Evolutionary conservation across 2,888 invertebrate species (phyloP), one percentile per base, ranked within the genome.

Genomic region (Ditula angustiorana): DNA sequence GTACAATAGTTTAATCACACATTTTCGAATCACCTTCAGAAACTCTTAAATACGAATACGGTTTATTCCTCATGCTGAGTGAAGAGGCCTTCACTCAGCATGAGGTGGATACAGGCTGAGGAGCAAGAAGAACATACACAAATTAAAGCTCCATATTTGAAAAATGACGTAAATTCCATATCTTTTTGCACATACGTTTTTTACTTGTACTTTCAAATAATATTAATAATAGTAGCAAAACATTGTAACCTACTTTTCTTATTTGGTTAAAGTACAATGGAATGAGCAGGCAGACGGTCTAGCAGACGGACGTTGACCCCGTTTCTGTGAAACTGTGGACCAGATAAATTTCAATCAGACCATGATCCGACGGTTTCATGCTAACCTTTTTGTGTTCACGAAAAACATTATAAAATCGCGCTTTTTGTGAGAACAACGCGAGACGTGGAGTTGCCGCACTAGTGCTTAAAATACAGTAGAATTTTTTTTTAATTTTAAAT

Each of bases 261-360:
- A 13, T 37, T 37, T 16, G 7, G 10, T 16, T 16, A 37, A 37
- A 13, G 37, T 37, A 37, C 37, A 5, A 16, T 37, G 13, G n/a
- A n/a, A n/a, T n/a, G n/a, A n/a, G n/a, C 33, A 4, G 10, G 44
- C 46, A 24, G 46, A 46, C 46, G 23, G n/a, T 1, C 46, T n/a
- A n/a, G 46, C 46, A 46, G 41, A 41, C 50, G 61, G 60, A 21
- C 59, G 37, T 58, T 74, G 86, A 76, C 86, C 71, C 56, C 13
- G 50, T 24, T 84, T 84, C 81, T 67, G 56, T 71, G 81, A 83
- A 86, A 70, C 70, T 68, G 78, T 80, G 80, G 76, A 75, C 76
- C 69, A 72, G 76, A 77, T 66, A 77, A 82, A 82, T 82, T 85
- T 81, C 81, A 84, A 86, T 86, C 84, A 80, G 71, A 75, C 75